Base-by-base conservation (phyloP, 2,888 invertebrate genomes). In the Anoplius nigerrimus region DNA sequence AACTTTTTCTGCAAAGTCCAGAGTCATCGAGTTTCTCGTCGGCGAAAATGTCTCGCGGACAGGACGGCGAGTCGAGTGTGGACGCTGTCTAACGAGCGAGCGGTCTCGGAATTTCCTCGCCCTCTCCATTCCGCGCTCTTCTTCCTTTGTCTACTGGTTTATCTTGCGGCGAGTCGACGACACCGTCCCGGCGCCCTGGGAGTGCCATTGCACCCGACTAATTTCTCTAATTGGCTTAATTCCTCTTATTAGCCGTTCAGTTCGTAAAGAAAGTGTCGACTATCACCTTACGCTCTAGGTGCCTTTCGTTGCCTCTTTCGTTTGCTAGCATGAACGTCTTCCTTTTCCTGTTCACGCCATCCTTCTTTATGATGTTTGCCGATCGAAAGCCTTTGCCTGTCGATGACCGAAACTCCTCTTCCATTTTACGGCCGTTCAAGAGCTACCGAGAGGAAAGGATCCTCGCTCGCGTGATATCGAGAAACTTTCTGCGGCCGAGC, bases 151-250 rank as follows among this genome's bases (percentile, higher is more conserved):
- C 21, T 43, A 21, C 34, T 48, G 18, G 22, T 54, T 45, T 16
- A 8, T 48, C 21, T 51, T 24, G 21, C 52, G 42, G 48, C 18
- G 24, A 13, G 43, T 21, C 51, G 45, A 55, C 66, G 48, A 62
- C 27, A 51, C 59, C 43, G 43, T 34, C 16, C 61, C 16, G 60
- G 52, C 64, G 11, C 22, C 48, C 21, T 62, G 61, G n/a, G n/a
- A 60, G 68, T 61, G 79, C 74, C 76, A 69, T 76, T 76, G 76
- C 77, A 74, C 73, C 66, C 75, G 62, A 62, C 64, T 68, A 71
- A 76, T 71, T 72, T 66, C 74, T 68, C 61, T 79, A 82, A 82
- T 82, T 82, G 83, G 69, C 72, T 81, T 77, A 78, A 83, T 82
- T 77, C 68, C 69, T 72, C 76, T 79, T 80, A 78, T 81, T 76